These are phyloP conservation scores for Arrhopalites spinosus DNA, from an alignment of 2,888 invertebrate genomes.

Conservation along the genomic window DNA sequence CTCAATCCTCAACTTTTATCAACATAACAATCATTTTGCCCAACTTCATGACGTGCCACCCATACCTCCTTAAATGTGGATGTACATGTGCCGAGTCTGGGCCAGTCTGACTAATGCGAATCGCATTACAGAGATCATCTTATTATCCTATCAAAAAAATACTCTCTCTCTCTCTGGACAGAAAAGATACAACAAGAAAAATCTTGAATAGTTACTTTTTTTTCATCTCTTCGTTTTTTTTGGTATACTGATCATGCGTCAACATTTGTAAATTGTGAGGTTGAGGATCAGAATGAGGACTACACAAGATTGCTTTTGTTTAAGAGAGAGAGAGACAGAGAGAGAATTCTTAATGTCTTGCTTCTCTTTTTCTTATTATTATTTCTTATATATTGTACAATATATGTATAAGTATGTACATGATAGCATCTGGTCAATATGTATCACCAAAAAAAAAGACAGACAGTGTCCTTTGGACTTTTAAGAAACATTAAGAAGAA, in stretches of 20 bases:
- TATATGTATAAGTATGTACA: too few species aligned
- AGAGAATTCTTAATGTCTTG: too few species aligned
- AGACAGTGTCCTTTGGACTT: neutral
- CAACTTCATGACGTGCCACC: conserved; percentile 45
- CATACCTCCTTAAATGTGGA: conserved; percentile 31
- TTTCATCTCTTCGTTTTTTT: neutral
- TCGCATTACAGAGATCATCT: conserved; percentile 33
- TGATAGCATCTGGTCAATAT: neutral
- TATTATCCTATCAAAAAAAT: conserved; percentile 36
- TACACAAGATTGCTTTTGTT: neutral
- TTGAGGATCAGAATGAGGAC: neutral
- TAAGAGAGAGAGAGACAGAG: too few species aligned
- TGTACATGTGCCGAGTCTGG: conserved; percentile 8
- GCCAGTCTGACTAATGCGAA: conserved; percentile 22
- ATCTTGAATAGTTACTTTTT: too few species aligned
- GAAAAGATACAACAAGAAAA: neutral
- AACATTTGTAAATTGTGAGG: neutral
- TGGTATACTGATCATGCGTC: neutral
- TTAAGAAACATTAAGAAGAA: neutral
- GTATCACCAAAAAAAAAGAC: neutral
- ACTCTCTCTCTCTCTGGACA: neutral
- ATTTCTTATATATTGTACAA: too few species aligned
- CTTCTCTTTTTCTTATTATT: too few species aligned
- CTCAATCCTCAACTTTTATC: conserved; percentile 44
- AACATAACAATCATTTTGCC: conserved; percentile 44